A percentile compares a stretch with the other conserved stretches of the same genome.
phyloP scores from a whole-genome alignment of 2,888 invertebrate species.

The Melanostoma mellinum region DNA sequence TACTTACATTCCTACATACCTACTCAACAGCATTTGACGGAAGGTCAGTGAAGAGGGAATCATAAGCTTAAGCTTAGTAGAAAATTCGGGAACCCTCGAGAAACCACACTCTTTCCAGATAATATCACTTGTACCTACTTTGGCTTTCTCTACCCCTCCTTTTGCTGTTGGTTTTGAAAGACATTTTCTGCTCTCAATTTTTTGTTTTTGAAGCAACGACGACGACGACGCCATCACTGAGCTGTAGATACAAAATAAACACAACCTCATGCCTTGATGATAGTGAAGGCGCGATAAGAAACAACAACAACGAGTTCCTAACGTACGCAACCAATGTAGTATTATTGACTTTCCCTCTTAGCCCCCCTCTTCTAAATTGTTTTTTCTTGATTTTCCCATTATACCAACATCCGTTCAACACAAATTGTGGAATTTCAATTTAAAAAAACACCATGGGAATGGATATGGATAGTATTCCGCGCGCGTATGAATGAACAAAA shows the following conservation, averaged over 20 bases:
- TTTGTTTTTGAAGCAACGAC: background rate
- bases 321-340: constrained; percentile 37
- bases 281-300: constrained; percentile 37
- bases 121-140: constrained; percentile 18
- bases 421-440: constrained; percentile 10
- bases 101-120: constrained; percentile 17
- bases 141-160: constrained; percentile 31
- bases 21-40: too few relatives aligned
- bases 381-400: constrained; percentile 48
- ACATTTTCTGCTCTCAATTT: constrained; percentile 13
- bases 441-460: background rate
- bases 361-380: constrained; percentile 21
- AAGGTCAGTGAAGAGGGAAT: constrained; percentile 8
- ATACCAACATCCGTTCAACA: constrained; percentile 45
- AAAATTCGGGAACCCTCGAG: constrained; percentile 11
- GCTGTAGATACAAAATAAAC: constrained; percentile 2
- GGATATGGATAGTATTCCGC: constrained; percentile 6
- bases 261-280: constrained; percentile 1
- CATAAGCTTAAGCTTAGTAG: constrained; percentile 9
- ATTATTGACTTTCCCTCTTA: constrained; percentile 18
- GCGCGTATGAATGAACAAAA: constrained; percentile 24
- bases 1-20: background rate
- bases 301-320: constrained; percentile 31
- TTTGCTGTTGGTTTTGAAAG: constrained; percentile 6
- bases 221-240: constrained; percentile 1